Evolutionary conservation across 2,888 invertebrate species (phyloP), one percentile per base, ranked within the genome.

Genomic region (Harpalus rubripes): DNA sequence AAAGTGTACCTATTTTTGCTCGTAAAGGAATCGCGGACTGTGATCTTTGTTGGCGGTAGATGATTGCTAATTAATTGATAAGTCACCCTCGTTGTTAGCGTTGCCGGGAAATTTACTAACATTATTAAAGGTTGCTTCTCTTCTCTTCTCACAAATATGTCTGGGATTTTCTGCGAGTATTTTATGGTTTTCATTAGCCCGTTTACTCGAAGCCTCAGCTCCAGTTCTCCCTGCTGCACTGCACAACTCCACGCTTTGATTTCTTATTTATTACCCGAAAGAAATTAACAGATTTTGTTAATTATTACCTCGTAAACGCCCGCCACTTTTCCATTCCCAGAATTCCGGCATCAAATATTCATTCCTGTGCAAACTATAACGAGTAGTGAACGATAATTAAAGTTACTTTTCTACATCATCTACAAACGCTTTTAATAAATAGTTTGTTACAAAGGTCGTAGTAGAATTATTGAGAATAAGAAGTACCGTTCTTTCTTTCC

Each of bases 21-120:
- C 5, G 44, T 12, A 52, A 52, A 52, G 44, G 44, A 52, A 52
- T 12, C 10, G 44, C 12, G 10, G 10, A 12, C 12, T 12, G 44
- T 52, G 44, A 52, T 52, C 44, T 52, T 52, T 52, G 44, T 52
- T 52, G 44, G 44, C 44, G 44, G 44, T 52, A 52, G 44, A 90
- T 90, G 90, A 91, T 91, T 91, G 90, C 91, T 91, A 91, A 91
- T 91, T 91, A 91, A 91, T 91, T 91, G 91, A 91, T 91, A 91
- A 91, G 90, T 91, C 83, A 44, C 76, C 15, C 89, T 88, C 90
- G 90, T 90, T 90, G 90, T 90, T 91, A 82, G 90, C 90, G 90
- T 90, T 90, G 88, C 90, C 87, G 88, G 90, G 90, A 90, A 90
- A 90, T 91, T 91, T 89, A 90, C 90, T 89, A 90, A 89, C 90